A percentile compares a stretch with the other conserved stretches of the same genome.
Evolutionary conservation across 2,888 invertebrate species (phyloP).

Genomic region (Conchocele bisecta): DNA sequence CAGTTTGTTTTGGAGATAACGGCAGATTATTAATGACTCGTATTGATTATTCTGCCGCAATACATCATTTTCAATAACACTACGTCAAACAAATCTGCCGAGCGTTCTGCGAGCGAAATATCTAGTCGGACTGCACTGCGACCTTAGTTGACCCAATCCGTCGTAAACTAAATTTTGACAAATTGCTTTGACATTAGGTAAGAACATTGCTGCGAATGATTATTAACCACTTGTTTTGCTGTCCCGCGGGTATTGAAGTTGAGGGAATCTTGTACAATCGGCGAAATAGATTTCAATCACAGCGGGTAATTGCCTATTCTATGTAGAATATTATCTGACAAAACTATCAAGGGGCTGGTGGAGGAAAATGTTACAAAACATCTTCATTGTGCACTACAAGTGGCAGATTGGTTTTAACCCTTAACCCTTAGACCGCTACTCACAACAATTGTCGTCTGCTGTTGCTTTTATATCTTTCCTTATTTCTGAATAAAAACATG

Average conservation of each 20-base stretch:
- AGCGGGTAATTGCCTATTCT: slow-evolving; percentile 35
- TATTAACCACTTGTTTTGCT: slow-evolving; percentile 49
- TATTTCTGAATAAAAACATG: too few species aligned
- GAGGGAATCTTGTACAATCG: slow-evolving; percentile 31
- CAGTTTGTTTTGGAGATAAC: slow-evolving; percentile 56
- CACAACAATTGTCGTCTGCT: too few species aligned
- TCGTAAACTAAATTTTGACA: slow-evolving; percentile 61
- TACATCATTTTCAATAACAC: slow-evolving; percentile 63
- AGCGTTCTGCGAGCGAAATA: slow-evolving; percentile 55
- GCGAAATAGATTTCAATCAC: slow-evolving; percentile 53
- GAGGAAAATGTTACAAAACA: too few species aligned
- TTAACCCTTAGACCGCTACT: too few species aligned
- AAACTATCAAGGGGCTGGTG: too few species aligned
- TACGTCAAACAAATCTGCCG: slow-evolving; percentile 59
- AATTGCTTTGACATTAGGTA: slow-evolving; percentile 62
- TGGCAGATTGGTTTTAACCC: too few species aligned
- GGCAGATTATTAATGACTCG: slow-evolving; percentile 57
- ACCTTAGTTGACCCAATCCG: slow-evolving; percentile 46
- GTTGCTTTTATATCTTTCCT: too few species aligned
- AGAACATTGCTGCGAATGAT: slow-evolving; percentile 38
- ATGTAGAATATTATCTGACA: too few species aligned
- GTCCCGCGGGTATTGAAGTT: slow-evolving; percentile 35
- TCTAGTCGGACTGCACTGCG: slow-evolving; percentile 47
- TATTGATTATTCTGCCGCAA: slow-evolving; percentile 58
- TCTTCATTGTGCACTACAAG: too few species aligned